These are phyloP conservation scores for Pachycephala philippinensis DNA, from an alignment of 2,113 vertebrate genomes.

Conservation along the genomic window DNA sequence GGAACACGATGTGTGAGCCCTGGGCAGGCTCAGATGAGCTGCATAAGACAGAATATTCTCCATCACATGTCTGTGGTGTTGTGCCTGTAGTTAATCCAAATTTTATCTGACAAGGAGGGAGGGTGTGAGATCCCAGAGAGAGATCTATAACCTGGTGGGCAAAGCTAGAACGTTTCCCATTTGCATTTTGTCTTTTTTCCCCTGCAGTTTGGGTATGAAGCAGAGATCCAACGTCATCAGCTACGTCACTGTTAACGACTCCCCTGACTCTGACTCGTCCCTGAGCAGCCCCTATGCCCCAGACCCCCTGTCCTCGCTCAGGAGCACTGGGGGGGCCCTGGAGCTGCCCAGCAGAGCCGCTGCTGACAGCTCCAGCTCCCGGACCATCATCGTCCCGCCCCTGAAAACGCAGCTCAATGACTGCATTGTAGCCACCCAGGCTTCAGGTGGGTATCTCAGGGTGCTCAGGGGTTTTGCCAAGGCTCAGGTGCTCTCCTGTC, in stretches of 20 bases:
- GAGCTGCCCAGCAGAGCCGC: constrained; percentile 67
- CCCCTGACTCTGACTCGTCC: constrained; percentile 94
- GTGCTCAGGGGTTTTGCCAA: neutral
- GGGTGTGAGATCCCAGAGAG: neutral
- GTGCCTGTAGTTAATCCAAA: neutral
- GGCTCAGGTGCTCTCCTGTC: neutral
- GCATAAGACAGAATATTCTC: neutral
- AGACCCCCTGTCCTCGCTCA: constrained; percentile 72
- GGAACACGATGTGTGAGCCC: neutral
- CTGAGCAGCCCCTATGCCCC: constrained; percentile 86
- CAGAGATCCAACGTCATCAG: constrained; percentile 96
- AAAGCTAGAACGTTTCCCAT: neutral
- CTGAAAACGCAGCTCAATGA: constrained; percentile 87
- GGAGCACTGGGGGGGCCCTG: constrained; percentile 57
- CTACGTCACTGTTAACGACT: constrained; percentile 96
- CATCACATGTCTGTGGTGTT: neutral
- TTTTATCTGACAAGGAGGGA: neutral
- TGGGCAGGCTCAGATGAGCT: neutral
- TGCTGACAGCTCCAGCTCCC: constrained; percentile 78
- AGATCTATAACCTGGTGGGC: neutral
- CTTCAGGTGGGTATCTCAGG: constrained; percentile 67
- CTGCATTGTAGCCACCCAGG: constrained; percentile 72
- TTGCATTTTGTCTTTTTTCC: neutral
- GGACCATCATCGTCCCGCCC: constrained; percentile 87
- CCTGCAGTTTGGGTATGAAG: constrained; percentile 79